Conservation (phyloP, 2,888 invertebrate genomes). For the Rhingia campestris region DNA sequence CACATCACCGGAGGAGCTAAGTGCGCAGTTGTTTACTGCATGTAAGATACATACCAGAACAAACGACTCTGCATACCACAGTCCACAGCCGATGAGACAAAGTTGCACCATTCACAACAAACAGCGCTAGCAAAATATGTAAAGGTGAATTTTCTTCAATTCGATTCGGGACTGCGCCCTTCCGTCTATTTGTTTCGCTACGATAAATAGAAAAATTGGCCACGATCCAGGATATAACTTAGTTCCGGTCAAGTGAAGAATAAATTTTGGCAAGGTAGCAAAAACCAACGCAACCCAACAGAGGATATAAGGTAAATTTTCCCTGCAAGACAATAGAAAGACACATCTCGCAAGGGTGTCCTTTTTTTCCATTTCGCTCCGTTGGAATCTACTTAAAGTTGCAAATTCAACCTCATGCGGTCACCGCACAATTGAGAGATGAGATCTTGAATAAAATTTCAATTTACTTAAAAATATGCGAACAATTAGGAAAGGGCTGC, state of each 20-base stretch:
- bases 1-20: conserved; percentile 4
- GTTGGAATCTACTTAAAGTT: conserved; percentile 49
- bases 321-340: conserved; percentile 47
- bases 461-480: conserved; percentile 51
- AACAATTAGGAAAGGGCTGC: conserved; percentile 44
- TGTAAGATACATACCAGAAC: conserved; percentile 1
- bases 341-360: conserved; percentile 12
- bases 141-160: conserved; percentile 30
- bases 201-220: conserved; percentile 53
- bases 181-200: conserved; percentile 21
- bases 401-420: conserved; percentile 65
- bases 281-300: conserved; percentile 30
- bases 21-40: not conserved
- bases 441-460: conserved; percentile 71
- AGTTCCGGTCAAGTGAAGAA: conserved; percentile 67
- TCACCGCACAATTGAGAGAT: conserved; percentile 39
- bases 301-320: conserved; percentile 35
- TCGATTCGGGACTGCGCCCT: not conserved
- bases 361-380: conserved; percentile 4
- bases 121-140: not conserved
- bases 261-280: conserved; percentile 65
- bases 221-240: conserved; percentile 57
- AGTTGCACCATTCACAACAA: conserved; percentile 24
- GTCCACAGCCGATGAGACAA: conserved; percentile 9
- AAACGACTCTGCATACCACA: conserved; percentile 6